phyloP scores from a whole-genome alignment of 1,140 invertebrate species.

The Nautilus pompilius region DNA sequence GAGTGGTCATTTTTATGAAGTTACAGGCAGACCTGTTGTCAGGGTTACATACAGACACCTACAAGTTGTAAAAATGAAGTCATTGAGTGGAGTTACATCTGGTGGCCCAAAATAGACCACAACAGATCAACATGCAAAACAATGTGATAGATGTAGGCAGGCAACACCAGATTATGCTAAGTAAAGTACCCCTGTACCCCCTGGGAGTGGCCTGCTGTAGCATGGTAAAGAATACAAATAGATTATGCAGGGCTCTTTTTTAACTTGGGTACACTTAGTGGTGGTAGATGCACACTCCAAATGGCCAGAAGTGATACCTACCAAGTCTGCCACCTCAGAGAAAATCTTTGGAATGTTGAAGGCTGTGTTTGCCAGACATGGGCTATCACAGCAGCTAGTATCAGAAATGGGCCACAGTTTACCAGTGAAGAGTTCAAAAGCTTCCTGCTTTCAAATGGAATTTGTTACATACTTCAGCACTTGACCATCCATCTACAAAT shows the following conservation, averaged over 20 bases:
- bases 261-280: slow-evolving; percentile 15
- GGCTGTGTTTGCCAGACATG: slow-evolving; percentile 44
- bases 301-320: slow-evolving; percentile 20
- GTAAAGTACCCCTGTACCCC: slow-evolving; percentile 2
- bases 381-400: slow-evolving; percentile 48
- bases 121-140: too few species aligned
- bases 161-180: not conserved
- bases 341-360: slow-evolving; percentile 13
- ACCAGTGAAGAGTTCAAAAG: slow-evolving; percentile 45
- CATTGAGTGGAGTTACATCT: slow-evolving; percentile 56
- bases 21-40: slow-evolving; percentile 45
- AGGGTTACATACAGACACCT: slow-evolving; percentile 58
- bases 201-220: slow-evolving; percentile 17
- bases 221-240: slow-evolving; percentile 22
- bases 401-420: slow-evolving; percentile 57
- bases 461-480: slow-evolving; percentile 35
- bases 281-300: slow-evolving; percentile 21
- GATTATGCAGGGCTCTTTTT: slow-evolving; percentile 31
- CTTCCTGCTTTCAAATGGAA: slow-evolving; percentile 52
- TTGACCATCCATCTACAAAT: slow-evolving; percentile 45
- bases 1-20: slow-evolving; percentile 50
- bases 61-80: slow-evolving; percentile 60
- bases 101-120: slow-evolving; percentile 58
- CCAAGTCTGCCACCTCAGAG: slow-evolving; percentile 12
- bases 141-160: slow-evolving; percentile 53